phyloP scores from a whole-genome alignment of 2,113 vertebrate species.

The Neodontobutis hainanensis region DNA sequence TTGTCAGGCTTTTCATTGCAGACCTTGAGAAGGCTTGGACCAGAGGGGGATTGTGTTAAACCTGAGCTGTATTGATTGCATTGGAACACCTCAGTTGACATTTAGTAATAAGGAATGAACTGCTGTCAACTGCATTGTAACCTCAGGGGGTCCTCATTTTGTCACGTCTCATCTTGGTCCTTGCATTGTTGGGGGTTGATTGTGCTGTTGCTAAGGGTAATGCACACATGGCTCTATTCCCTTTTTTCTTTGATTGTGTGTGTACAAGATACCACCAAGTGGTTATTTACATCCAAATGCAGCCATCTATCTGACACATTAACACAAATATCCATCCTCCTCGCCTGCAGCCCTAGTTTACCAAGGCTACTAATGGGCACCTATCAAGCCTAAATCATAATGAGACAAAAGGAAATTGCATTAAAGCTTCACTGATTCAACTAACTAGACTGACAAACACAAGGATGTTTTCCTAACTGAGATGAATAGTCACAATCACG shows the following conservation, averaged over 20 bases:
- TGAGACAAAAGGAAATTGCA: conserved; percentile 73
- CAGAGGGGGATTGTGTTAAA: not conserved
- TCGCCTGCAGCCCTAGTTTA: conserved; percentile 71
- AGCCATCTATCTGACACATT: conserved; percentile 71
- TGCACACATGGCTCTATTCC: conserved; percentile 18
- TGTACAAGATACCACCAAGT: conserved; percentile 28
- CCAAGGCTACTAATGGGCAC: conserved; percentile 66
- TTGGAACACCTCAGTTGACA: conserved; percentile 3
- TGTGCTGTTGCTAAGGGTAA: conserved; percentile 51
- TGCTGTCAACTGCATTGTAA: conserved; percentile 5
- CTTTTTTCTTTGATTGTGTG: conserved; percentile 11
- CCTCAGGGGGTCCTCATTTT: conserved; percentile 7
- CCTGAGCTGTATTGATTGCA: not conserved
- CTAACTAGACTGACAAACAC: conserved; percentile 69
- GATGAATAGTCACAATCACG: conserved; percentile 68
- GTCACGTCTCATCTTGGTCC: conserved; percentile 12
- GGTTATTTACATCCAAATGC: conserved; percentile 63
- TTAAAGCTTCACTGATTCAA: conserved; percentile 60
- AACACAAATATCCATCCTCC: conserved; percentile 67
- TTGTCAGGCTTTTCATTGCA: conserved; percentile 4
- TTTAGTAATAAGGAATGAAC: conserved; percentile 2
- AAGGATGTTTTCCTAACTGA: conserved; percentile 64
- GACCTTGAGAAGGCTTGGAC: not conserved
- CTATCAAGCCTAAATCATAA: conserved; percentile 75
- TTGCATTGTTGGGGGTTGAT: conserved; percentile 51